phyloP scores from a whole-genome alignment of 1,140 invertebrate genomes.

The Odontomachus brunneus region DNA sequence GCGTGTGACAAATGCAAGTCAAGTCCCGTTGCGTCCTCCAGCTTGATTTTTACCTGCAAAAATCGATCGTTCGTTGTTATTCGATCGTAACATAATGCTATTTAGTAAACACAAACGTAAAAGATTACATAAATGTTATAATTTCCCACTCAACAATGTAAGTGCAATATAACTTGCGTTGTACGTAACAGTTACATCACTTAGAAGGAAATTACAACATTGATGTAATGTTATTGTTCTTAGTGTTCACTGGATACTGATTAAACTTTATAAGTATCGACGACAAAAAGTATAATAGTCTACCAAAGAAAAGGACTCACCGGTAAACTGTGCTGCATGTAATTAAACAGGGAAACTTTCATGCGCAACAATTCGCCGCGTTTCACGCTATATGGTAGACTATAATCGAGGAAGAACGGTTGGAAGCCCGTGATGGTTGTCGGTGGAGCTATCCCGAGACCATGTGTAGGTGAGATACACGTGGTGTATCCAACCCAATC shows the following conservation, averaged over 20 bases:
- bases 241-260: not conserved
- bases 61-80: not conserved
- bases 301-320: constrained; percentile 81
- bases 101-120: no score
- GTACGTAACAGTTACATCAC: no score
- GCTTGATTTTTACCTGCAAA: constrained; percentile 85
- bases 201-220: no score
- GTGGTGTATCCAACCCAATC: constrained; percentile 90
- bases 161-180: no score
- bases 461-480: constrained; percentile 88
- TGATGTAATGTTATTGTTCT: no score
- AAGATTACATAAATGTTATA: no score
- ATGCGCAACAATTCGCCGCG: constrained; percentile 89
- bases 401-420: constrained; percentile 90
- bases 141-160: no score
- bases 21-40: constrained; percentile 84
- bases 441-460: constrained; percentile 88
- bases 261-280: not conserved
- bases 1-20: constrained; percentile 78
- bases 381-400: constrained; percentile 90
- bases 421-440: constrained; percentile 88
- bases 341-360: constrained; percentile 91
- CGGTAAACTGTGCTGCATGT: constrained; percentile 87
- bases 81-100: not conserved
- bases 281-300: not conserved